Percentiles rank a stretch among this genome's conserved stretches.
These are phyloP conservation scores for Ciona savignyi DNA, from an alignment of 23 tunicate species.

Conservation along the genomic window DNA sequence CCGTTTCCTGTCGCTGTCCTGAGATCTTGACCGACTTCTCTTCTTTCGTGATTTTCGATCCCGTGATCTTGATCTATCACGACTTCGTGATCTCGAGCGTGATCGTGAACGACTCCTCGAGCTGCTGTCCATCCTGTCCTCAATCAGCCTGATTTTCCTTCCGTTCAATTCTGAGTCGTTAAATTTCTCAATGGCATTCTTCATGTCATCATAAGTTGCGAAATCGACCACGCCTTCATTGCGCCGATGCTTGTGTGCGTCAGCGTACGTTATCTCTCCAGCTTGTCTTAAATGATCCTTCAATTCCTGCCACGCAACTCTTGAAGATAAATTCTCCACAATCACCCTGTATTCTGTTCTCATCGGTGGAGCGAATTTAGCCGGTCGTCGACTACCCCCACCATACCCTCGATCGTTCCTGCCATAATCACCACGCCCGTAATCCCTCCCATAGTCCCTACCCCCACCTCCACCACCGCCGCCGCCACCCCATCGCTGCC, in stretches of 20 bases:
- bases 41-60: too few relatives aligned
- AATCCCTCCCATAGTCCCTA: constrained; percentile 8
- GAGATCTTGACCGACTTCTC: too few relatives aligned
- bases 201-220: too few relatives aligned
- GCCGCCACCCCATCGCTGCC: constrained; percentile 23
- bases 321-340: constrained; percentile 80
- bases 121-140: constrained; percentile 42
- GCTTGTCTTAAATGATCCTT: too few relatives aligned
- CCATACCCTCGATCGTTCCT: too few relatives aligned
- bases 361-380: too few relatives aligned
- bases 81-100: constrained; percentile 34
- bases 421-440: too few relatives aligned
- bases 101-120: constrained; percentile 48
- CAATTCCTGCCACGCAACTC: constrained; percentile 93
- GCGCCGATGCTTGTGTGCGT: too few relatives aligned
- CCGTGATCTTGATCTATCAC: constrained; percentile 36
- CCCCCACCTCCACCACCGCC: constrained; percentile 33
- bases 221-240: too few relatives aligned
- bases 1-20: too few relatives aligned
- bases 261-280: too few relatives aligned
- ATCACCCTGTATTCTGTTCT: constrained; percentile 69
- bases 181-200: too few relatives aligned
- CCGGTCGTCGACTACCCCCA: constrained; percentile 26
- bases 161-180: constrained; percentile 87
- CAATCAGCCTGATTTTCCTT: constrained; percentile 52